These are phyloP conservation scores for Origma solitaria DNA, from an alignment of 2,113 vertebrate species.

Conservation along the genomic window DNA sequence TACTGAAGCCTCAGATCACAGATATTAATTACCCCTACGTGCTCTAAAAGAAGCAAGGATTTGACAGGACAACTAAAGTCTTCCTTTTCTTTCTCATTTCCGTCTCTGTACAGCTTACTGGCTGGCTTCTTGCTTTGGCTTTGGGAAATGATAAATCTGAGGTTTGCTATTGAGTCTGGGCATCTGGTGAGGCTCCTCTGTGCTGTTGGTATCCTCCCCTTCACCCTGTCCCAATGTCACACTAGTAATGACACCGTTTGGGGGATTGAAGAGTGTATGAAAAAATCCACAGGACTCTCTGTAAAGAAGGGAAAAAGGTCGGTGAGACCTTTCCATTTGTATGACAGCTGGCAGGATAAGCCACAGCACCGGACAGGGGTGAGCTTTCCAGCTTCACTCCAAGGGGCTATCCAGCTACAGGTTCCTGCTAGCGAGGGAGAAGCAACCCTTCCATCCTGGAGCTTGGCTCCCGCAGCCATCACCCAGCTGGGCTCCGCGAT, in stretches of 20 bases:
- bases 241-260: neutral
- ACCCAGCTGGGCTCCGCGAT: neutral
- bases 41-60: neutral
- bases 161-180: neutral
- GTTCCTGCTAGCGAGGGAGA: neutral
- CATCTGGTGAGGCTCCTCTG: neutral
- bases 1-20: neutral
- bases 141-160: constrained; percentile 31
- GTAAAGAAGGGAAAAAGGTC: neutral
- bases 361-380: neutral
- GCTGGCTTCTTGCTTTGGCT: neutral
- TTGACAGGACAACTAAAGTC: neutral
- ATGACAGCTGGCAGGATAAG: neutral
- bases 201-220: neutral
- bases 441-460: neutral
- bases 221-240: neutral
- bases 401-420: constrained; percentile 5
- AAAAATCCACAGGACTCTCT: neutral
- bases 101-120: neutral
- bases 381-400: neutral
- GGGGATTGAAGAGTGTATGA: neutral
- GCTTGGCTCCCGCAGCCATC: neutral
- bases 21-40: neutral
- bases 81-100: neutral
- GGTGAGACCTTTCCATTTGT: neutral